phyloP scores from a whole-genome alignment of 2,888 invertebrate genomes.

The Hydrotaea cyrtoneurina region DNA sequence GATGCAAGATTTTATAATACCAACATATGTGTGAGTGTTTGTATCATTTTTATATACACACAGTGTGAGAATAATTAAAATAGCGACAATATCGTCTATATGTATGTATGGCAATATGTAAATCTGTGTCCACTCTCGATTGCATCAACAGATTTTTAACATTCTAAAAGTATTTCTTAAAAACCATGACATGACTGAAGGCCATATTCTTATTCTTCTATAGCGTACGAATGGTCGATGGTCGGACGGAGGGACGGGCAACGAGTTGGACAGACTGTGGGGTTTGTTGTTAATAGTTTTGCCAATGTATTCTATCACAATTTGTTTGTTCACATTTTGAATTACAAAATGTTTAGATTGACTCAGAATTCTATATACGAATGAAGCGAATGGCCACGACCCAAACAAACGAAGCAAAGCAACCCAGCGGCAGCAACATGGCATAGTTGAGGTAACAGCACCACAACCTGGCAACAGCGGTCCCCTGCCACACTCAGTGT shows the following conservation, averaged over 20 bases:
- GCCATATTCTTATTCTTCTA: slow-evolving; percentile 39
- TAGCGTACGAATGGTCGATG: too few species aligned
- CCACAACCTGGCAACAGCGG: slow-evolving; percentile 20
- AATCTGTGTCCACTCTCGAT: background rate
- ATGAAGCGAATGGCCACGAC: slow-evolving; percentile 13
- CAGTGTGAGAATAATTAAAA: slow-evolving; percentile 30
- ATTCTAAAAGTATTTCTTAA: slow-evolving; percentile 24
- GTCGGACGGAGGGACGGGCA: too few species aligned
- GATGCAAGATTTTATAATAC: slow-evolving; percentile 16
- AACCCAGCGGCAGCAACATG: background rate
- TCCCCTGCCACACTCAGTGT: background rate
- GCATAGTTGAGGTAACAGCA: background rate
- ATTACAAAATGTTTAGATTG: slow-evolving; percentile 38
- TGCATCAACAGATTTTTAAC: slow-evolving; percentile 20
- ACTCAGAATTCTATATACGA: slow-evolving; percentile 15
- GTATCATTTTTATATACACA: background rate
- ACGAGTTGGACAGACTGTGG: background rate
- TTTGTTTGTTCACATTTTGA: slow-evolving; percentile 11
- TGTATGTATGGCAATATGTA: background rate
- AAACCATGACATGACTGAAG: slow-evolving; percentile 66
- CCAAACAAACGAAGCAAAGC: background rate
- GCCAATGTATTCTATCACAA: background rate
- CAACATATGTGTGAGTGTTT: background rate
- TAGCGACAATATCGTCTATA: background rate
- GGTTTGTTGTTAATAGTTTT: slow-evolving; percentile 28